These are phyloP conservation scores for Andinoacara biseriatus DNA, from an alignment of 2,113 vertebrate species.

Conservation along the genomic window DNA sequence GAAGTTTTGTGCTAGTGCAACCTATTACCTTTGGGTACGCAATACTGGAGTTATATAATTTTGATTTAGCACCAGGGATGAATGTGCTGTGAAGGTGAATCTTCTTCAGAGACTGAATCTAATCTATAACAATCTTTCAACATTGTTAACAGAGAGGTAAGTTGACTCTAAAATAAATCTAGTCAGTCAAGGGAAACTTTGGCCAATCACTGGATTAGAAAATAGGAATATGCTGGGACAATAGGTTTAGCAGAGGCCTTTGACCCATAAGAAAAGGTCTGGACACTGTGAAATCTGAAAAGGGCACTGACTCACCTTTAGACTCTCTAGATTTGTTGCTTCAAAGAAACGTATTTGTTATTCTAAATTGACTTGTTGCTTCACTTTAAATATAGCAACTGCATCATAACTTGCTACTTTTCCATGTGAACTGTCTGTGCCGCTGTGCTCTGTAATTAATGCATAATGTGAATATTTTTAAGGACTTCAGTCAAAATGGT, in stretches of 20 bases:
- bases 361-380: neutral
- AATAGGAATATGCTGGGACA: neutral
- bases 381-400: neutral
- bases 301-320: neutral
- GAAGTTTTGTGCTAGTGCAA: too few species aligned
- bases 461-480: constrained; percentile 2
- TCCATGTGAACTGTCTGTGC: neutral
- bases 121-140: neutral
- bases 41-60: neutral
- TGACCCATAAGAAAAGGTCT: neutral
- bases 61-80: neutral
- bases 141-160: neutral
- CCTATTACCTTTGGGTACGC: too few species aligned
- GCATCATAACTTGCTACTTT: neutral
- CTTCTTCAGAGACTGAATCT: neutral
- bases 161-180: neutral
- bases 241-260: neutral
- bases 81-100: neutral
- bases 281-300: neutral
- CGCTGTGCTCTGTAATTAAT: constrained; percentile 24
- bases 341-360: neutral
- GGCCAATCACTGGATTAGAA: neutral
- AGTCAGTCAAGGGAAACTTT: neutral
- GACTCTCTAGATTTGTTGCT: neutral
- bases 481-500: neutral